These are phyloP conservation scores for Eutrigla gurnardus DNA, from an alignment of 2,797 vertebrate genomes.

Conservation along the genomic window DNA sequence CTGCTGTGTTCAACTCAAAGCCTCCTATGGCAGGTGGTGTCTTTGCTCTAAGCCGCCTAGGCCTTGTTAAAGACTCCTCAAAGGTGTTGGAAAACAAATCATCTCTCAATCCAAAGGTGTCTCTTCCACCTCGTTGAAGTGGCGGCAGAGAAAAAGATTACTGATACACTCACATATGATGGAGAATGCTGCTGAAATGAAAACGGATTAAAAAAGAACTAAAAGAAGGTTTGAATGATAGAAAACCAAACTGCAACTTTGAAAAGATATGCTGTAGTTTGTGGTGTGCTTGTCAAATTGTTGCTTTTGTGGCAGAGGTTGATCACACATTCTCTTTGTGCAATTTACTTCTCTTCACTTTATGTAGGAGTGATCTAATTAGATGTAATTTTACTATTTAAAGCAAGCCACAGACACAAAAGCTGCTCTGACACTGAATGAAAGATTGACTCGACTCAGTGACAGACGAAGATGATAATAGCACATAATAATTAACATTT, in stretches of 20 bases:
- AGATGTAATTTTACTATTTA: neutral
- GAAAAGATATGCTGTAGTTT: neutral
- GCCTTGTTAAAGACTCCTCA: neutral
- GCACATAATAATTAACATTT: constrained; percentile 1
- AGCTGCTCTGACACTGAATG: neutral
- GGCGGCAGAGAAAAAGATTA: constrained; percentile 6
- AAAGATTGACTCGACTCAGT: constrained; percentile 14
- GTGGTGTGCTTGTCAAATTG: neutral
- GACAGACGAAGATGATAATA: constrained; percentile 1
- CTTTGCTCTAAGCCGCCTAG: neutral
- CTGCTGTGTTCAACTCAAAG: constrained; percentile 14
- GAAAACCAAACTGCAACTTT: neutral
- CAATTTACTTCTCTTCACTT: neutral
- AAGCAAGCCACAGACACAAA: neutral
- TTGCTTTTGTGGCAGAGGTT: neutral
- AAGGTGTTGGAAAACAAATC: constrained; percentile 14
- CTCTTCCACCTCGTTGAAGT: neutral
- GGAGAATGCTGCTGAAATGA: neutral
- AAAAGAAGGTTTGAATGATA: neutral
- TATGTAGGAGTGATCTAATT: neutral
- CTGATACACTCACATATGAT: neutral
- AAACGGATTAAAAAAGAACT: neutral
- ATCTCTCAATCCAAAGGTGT: neutral
- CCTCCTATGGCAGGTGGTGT: neutral
- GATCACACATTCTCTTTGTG: neutral